Conservation (phyloP, 2,888 invertebrate species). For the Cinara cedri region DNA sequence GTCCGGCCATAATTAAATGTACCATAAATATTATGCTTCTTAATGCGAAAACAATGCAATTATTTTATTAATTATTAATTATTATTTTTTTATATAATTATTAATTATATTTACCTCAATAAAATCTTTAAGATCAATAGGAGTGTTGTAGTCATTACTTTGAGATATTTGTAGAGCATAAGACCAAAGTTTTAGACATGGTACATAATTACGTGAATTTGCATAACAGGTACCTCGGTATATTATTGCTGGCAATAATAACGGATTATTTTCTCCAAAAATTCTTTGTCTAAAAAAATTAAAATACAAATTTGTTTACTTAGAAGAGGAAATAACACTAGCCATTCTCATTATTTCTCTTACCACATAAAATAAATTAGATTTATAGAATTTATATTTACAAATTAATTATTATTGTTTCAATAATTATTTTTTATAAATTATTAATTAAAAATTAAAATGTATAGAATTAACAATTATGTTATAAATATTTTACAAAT, state of each 20-base stretch:
- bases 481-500: too few relatives aligned
- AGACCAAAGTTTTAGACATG: constrained; percentile 86
- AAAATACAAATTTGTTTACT: not conserved
- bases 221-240: constrained; percentile 92
- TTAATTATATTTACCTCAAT: constrained; percentile 69
- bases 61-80: too few relatives aligned
- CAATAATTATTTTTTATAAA: too few relatives aligned
- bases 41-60: not conserved
- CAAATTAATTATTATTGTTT: too few relatives aligned
- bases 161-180: constrained; percentile 84
- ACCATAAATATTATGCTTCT: not conserved
- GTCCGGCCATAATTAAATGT: too few relatives aligned
- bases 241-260: constrained; percentile 79
- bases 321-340: not conserved
- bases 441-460: too few relatives aligned
- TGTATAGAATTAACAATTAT: too few relatives aligned
- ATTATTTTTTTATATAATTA: too few relatives aligned
- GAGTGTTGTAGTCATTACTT: constrained; percentile 76
- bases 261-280: constrained; percentile 65
- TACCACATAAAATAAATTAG: too few relatives aligned
- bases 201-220: constrained; percentile 84
- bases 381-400: too few relatives aligned
- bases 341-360: too few relatives aligned
- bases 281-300: constrained; percentile 63
- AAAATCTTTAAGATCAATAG: constrained; percentile 87